These are phyloP conservation scores for Epiperipatus broadwayi DNA, from an alignment of 2,888 invertebrate genomes.

Conservation along the genomic window DNA sequence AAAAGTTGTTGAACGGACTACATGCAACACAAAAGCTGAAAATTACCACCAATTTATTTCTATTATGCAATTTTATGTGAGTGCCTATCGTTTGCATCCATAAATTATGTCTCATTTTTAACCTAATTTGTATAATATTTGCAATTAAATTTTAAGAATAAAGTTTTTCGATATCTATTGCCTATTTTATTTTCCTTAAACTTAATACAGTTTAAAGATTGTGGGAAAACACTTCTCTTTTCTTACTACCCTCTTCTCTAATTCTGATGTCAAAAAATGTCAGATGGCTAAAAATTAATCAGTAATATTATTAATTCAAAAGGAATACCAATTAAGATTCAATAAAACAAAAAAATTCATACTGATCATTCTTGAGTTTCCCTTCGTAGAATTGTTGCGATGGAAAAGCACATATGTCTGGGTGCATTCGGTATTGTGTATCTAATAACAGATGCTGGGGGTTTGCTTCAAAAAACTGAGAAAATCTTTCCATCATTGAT, in stretches of 20 bases:
- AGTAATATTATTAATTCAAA: constrained; percentile 18
- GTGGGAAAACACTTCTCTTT: constrained; percentile 6
- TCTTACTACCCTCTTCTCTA: constrained; percentile 19
- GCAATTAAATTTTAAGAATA: no score
- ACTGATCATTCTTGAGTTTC: constrained; percentile 28
- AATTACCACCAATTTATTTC: no score
- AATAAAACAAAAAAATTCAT: constrained; percentile 7
- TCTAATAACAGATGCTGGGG: no score
- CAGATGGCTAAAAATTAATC: constrained; percentile 38
- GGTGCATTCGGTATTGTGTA: constrained; percentile 76
- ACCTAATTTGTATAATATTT: no score
- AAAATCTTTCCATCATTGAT: neutral
- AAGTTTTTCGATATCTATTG: no score
- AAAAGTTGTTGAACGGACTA: no score
- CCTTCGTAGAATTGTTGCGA: constrained; percentile 48
- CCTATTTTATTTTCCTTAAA: no score
- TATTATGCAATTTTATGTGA: no score
- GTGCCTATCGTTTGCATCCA: no score
- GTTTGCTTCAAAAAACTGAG: neutral
- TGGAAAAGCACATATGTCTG: constrained; percentile 57
- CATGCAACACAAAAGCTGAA: no score
- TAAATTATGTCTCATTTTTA: no score
- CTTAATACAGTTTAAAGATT: no score
- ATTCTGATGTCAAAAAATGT: constrained; percentile 37
- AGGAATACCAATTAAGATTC: constrained; percentile 14